These are phyloP conservation scores for Synanthedon myopaeformis DNA, from an alignment of 2,888 invertebrate genomes.

Conservation along the genomic window DNA sequence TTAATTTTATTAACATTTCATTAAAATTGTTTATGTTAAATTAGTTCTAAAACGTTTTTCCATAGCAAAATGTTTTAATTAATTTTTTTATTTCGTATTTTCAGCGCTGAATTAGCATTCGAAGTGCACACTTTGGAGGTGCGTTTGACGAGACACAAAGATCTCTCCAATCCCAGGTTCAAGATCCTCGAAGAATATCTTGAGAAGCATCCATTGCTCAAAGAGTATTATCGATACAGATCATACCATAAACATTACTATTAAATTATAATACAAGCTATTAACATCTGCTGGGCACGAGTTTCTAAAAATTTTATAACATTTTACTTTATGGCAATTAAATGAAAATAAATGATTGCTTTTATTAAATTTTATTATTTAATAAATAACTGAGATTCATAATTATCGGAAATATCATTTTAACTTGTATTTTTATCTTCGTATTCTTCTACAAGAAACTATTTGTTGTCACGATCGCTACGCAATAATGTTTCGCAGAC, in stretches of 20 bases:
- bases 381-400: too few species aligned
- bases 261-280: background rate
- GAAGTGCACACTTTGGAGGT: conserved; percentile 72
- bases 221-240: conserved; percentile 33
- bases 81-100: conserved; percentile 1
- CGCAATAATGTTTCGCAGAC: too few species aligned
- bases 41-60: background rate
- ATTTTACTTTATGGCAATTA: too few species aligned
- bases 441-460: too few species aligned
- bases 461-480: too few species aligned
- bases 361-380: too few species aligned
- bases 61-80: background rate
- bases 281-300: background rate
- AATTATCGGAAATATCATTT: too few species aligned
- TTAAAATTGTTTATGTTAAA: too few species aligned
- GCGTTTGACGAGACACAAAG: conserved; percentile 70
- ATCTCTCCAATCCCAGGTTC: conserved; percentile 64
- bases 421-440: too few species aligned
- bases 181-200: conserved; percentile 43
- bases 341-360: too few species aligned
- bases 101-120: conserved; percentile 55
- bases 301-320: background rate
- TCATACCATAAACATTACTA: conserved; percentile 5
- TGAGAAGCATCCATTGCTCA: conserved; percentile 48
- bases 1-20: too few species aligned